Evolutionary conservation across 2,797 vertebrate genomes (phyloP).

Genomic region (Girardinus metallicus): DNA sequence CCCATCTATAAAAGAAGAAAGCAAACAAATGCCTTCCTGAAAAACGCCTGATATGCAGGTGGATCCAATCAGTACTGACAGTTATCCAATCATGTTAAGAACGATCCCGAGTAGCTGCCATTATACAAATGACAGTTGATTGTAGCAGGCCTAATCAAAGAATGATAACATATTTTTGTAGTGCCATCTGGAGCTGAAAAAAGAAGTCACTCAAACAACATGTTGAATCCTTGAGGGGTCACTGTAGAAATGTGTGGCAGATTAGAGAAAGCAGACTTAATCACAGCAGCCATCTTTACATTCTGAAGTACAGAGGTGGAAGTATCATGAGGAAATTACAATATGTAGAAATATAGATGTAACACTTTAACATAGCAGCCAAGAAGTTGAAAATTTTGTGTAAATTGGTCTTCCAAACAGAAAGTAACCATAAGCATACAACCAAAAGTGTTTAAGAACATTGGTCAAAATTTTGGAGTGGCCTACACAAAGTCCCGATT

Average conservation of each 20-base stretch:
- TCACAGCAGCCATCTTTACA: not conserved
- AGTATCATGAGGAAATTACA: not conserved
- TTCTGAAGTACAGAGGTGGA: not conserved
- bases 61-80: not conserved
- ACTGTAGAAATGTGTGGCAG: not conserved
- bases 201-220: not conserved
- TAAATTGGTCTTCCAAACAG: too few relatives aligned
- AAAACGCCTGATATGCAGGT: not conserved
- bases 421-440: too few relatives aligned
- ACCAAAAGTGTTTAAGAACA: too few relatives aligned
- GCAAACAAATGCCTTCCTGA: not conserved
- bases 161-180: not conserved
- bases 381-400: too few relatives aligned
- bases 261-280: not conserved
- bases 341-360: not conserved
- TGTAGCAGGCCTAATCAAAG: not conserved
- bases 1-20: not conserved
- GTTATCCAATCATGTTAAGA: not conserved
- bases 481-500: not conserved
- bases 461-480: too few relatives aligned
- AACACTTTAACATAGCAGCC: too few relatives aligned
- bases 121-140: not conserved
- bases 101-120: not conserved
- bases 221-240: not conserved
- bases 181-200: not conserved